Base-by-base conservation (phyloP, 2,888 invertebrate species). In the Drosophila longiperda region DNA sequence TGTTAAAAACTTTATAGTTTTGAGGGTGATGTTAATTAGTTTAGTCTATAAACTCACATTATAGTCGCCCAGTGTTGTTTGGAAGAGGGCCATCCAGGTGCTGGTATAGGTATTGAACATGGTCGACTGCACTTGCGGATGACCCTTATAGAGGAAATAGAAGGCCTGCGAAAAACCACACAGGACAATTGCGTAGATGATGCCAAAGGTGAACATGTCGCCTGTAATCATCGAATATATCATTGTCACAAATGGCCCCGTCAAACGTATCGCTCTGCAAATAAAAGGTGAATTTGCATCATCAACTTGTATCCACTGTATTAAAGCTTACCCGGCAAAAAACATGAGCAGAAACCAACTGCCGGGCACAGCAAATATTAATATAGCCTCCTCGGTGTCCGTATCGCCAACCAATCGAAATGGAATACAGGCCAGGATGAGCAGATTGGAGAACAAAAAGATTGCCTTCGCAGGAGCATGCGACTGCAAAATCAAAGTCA, bases 201-300 rank as follows among this genome's bases (percentile, higher is more conserved):
- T 98, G 77, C 98, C 98, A 92, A 99, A 99, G 33, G 99, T 98
- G 91, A 99, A 96, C 97, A 99, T 98, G 94, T 99, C 99, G 53
- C 99, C 99, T 0, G 97, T 97, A 91, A 99, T 98, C 99, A 99
- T 99, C 90, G 98, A 98, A 94, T 98, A 99, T 84, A 99, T 98
- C 99, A 99, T 99, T 15, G 99, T 99, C 69, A 99, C 99, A 93
- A 99, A 99, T 0, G 99, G 99, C 50, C 99, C 99, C 0, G 99
- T 99, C 87, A 99, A 94, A 68, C 97, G 96, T 38, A 98, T 96
- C 45, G 98, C 98, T 9, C 99, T 99, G 93, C 5, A 77, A 53
- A 93, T 78, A 8, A 8, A 0, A 1, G 1, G 7, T 15, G 7
- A 17, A 57, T 48, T 33, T 20, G 23, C 45, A 45, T 45, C 3